These are phyloP conservation scores for Chydorus sphaericus DNA, from an alignment of 2,888 invertebrate genomes.

Conservation along the genomic window DNA sequence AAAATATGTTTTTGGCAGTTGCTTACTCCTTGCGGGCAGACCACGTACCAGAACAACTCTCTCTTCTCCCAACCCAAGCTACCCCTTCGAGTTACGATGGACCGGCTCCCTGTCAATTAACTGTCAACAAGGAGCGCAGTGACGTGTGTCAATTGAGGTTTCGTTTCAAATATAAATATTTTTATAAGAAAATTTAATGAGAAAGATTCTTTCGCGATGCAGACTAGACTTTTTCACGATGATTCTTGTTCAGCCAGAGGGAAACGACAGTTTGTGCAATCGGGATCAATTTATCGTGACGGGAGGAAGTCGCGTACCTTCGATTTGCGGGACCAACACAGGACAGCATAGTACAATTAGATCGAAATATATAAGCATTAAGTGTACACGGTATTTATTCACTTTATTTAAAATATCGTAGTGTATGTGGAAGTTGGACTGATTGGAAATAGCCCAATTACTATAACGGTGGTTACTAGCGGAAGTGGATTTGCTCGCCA, in stretches of 20 bases:
- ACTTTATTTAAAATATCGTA: constrained; percentile 32
- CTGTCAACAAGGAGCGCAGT: constrained; percentile 56
- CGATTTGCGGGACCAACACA: constrained; percentile 59
- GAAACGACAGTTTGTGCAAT: constrained; percentile 59
- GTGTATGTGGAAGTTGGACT: constrained; percentile 73
- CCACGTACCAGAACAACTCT: constrained; percentile 63
- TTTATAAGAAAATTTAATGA: neutral
- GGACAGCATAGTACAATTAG: constrained; percentile 59
- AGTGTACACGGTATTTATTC: neutral
- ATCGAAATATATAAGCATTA: neutral
- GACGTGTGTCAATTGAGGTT: constrained; percentile 76
- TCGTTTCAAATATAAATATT: constrained; percentile 18
- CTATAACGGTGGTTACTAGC: constrained; percentile 65
- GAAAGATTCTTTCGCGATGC: constrained; percentile 8
- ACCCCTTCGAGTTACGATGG: constrained; percentile 56
- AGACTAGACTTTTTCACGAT: constrained; percentile 69
- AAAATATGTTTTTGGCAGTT: too few species aligned
- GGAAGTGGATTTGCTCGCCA: constrained; percentile 53
- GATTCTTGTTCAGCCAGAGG: constrained; percentile 57
- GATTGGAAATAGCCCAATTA: constrained; percentile 59
- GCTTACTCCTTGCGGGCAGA: constrained; percentile 70
- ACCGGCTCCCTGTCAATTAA: constrained; percentile 70
- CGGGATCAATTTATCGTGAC: constrained; percentile 75
- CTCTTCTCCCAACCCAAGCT: too few species aligned
- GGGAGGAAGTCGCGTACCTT: constrained; percentile 56